phyloP scores from a whole-genome alignment of 2,113 vertebrate genomes.

The Eclectus roratus region DNA sequence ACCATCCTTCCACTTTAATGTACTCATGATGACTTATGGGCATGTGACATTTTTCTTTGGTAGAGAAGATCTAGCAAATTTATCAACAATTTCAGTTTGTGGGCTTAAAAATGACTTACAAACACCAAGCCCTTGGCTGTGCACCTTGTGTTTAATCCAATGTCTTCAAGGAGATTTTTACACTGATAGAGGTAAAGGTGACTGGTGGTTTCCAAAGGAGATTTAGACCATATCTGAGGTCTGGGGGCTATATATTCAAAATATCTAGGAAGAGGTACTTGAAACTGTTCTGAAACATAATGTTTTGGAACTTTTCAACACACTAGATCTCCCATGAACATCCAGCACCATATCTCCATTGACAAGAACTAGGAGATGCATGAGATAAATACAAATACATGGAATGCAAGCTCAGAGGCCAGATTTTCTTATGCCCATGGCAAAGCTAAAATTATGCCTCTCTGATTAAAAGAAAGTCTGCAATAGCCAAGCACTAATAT shows the following conservation, averaged over 20 bases:
- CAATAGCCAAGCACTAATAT: neutral
- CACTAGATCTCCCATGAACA: neutral
- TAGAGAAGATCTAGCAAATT: neutral
- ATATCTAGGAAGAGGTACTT: neutral
- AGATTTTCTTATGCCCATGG: neutral
- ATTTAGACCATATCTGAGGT: neutral
- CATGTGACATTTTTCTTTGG: neutral
- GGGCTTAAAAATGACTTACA: neutral
- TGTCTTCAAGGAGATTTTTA: neutral
- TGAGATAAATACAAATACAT: neutral
- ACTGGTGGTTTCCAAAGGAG: neutral
- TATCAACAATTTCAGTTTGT: neutral
- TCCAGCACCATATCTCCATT: neutral
- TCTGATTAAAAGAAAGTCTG: neutral
- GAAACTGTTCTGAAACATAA: neutral
- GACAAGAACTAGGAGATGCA: neutral
- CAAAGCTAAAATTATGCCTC: neutral
- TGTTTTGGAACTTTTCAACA: neutral
- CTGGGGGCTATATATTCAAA: neutral
- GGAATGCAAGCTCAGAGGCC: neutral
- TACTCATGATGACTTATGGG: neutral
- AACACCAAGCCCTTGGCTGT: accelerated
- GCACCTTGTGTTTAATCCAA: neutral
- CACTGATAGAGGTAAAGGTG: neutral
- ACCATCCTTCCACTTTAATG: neutral